Conservation (phyloP, 2,797 vertebrate genomes). For the Danio aesculapii region DNA sequence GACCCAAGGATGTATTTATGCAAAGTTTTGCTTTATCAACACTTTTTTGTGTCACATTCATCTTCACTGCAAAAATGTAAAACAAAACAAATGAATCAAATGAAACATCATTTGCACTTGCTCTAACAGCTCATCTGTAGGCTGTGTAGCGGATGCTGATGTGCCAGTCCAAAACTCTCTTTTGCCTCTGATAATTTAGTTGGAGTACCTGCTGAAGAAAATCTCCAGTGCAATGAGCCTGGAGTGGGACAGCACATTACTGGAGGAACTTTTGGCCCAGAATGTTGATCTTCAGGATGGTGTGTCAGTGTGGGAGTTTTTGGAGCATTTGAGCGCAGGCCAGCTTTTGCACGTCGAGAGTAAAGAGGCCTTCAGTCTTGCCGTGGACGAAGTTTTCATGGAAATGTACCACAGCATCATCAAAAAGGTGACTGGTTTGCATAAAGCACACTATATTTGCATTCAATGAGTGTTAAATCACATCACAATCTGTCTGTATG, state of each 20-base stretch:
- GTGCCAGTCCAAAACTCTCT: not conserved
- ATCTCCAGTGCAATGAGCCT: conserved; percentile 77
- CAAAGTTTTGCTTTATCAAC: no score
- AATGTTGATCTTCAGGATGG: conserved; percentile 70
- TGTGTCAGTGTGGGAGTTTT: conserved; percentile 79
- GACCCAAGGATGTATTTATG: no score
- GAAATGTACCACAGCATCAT: conserved; percentile 85
- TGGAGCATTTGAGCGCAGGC: conserved; percentile 74
- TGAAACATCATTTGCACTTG: not conserved
- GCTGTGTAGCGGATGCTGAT: not conserved
- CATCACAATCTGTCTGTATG: not conserved
- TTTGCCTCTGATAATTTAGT: conserved; percentile 62
- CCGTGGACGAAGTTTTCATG: conserved; percentile 80
- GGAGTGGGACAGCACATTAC: conserved; percentile 78
- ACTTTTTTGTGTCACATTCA: no score
- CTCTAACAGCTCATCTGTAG: not conserved
- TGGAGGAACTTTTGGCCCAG: conserved; percentile 75
- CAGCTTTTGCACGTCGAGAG: conserved; percentile 73
- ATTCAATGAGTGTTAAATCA: not conserved
- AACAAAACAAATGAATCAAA: no score
- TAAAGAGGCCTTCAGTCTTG: conserved; percentile 78
- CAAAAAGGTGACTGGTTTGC: conserved; percentile 75
- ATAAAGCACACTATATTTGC: not conserved
- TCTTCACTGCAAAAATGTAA: no score
- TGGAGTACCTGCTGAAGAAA: conserved; percentile 85